phyloP scores from a whole-genome alignment of 2,113 vertebrate species.

The Chamaea fasciata region DNA sequence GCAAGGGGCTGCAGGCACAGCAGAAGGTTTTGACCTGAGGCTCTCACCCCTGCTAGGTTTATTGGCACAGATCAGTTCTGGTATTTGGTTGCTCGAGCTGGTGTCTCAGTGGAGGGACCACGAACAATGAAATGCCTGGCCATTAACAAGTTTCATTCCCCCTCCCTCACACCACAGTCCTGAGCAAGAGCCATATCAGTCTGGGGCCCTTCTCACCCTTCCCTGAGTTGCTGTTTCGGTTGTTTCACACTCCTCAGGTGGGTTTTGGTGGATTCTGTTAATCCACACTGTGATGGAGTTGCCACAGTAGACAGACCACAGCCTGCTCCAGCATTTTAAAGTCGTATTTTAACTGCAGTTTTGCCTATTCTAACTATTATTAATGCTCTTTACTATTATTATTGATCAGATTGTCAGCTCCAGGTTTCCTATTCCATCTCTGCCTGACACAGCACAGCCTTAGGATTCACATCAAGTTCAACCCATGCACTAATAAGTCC shows the following conservation, averaged over 20 bases:
- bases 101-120: background rate
- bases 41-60: accelerated
- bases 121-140: background rate
- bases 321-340: background rate
- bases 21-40: background rate
- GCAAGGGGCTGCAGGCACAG: background rate
- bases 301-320: background rate
- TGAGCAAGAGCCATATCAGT: background rate
- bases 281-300: background rate
- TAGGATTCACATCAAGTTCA: background rate
- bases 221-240: background rate
- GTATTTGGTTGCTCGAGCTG: accelerated
- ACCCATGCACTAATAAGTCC: background rate
- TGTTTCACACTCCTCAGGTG: background rate
- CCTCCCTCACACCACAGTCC: background rate
- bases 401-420: background rate
- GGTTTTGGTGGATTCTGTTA: background rate
- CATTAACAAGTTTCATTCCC: background rate
- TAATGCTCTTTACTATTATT: background rate
- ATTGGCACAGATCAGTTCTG: background rate
- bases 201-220: background rate
- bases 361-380: background rate
- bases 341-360: background rate
- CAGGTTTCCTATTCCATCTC: background rate
- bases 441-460: background rate